Percentiles rank a stretch among this genome's conserved stretches.
These are phyloP conservation scores for Alligator mississippiensis DNA, from an alignment of 2,113 vertebrate species.

Conservation along the genomic window DNA sequence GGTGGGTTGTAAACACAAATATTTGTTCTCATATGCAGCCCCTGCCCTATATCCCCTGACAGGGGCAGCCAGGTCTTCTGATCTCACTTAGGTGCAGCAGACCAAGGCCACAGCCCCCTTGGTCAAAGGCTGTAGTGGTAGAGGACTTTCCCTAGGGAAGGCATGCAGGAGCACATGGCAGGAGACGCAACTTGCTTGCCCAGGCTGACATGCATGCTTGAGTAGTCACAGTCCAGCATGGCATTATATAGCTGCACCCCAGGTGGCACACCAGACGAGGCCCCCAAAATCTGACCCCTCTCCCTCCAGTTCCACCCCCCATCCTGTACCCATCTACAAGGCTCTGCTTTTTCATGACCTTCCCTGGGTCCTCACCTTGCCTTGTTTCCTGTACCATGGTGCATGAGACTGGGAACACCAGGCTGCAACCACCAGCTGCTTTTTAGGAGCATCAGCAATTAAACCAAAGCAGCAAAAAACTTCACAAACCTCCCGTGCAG, in stretches of 20 bases:
- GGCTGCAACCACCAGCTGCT: too few species aligned
- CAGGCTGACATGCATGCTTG: background rate
- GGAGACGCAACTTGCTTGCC: background rate
- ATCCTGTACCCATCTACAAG: background rate
- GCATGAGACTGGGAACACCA: too few species aligned
- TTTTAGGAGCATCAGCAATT: too few species aligned
- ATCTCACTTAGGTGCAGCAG: background rate
- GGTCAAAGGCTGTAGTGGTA: background rate
- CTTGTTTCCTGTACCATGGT: background rate
- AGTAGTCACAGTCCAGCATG: background rate
- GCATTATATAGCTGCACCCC: background rate
- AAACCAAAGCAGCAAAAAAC: too few species aligned
- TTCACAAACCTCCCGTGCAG: too few species aligned
- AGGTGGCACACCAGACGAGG: background rate
- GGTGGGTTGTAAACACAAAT: too few species aligned
- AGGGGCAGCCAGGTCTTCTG: too few species aligned
- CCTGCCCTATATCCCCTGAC: too few species aligned
- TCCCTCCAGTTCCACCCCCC: background rate
- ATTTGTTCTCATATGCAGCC: too few species aligned
- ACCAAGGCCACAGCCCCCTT: background rate
- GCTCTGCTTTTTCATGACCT: background rate
- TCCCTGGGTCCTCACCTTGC: background rate
- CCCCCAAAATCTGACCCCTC: background rate
- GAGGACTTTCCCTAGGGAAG: background rate
- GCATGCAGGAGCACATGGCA: background rate